These are phyloP conservation scores for Tryphoninae sp. DNA, from an alignment of 2,888 invertebrate genomes.

Conservation along the genomic window DNA sequence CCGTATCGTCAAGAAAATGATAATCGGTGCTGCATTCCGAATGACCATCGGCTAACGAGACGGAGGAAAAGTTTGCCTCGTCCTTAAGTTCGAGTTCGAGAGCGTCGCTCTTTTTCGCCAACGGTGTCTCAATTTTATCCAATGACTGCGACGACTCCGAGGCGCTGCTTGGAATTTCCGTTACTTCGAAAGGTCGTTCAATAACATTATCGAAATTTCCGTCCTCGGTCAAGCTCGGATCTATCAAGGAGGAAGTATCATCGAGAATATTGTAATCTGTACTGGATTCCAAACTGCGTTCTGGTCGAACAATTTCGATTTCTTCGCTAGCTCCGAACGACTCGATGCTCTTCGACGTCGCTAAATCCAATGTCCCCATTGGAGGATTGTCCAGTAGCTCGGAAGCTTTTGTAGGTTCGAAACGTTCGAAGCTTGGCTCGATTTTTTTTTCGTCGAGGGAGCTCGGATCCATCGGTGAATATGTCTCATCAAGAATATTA, in stretches of 20 bases:
- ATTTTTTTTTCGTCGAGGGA: slow-evolving; percentile 34
- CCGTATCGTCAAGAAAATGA: slow-evolving; percentile 65
- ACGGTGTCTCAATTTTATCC: slow-evolving; percentile 4
- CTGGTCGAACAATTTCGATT: slow-evolving; percentile 23
- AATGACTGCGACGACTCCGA: neutral
- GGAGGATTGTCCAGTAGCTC: neutral
- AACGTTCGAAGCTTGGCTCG: neutral
- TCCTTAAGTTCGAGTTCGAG: neutral
- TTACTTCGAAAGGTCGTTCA: neutral
- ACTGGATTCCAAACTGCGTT: slow-evolving; percentile 71
- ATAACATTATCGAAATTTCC: neutral
- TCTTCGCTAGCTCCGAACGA: neutral
- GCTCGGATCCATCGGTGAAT: slow-evolving; percentile 67
- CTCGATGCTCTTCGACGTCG: neutral
- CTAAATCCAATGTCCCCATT: neutral
- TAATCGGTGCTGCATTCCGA: slow-evolving; percentile 39
- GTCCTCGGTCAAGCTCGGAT: slow-evolving; percentile 54
- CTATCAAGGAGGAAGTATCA: slow-evolving; percentile 70
- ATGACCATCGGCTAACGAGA: neutral
- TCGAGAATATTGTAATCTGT: slow-evolving; percentile 77
- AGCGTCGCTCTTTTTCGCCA: neutral
- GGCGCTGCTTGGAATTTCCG: no score
- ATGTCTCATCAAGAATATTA: slow-evolving; percentile 75
- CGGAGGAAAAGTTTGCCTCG: neutral
- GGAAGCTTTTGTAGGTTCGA: neutral